Evolutionary conservation across 1,140 invertebrate species (phyloP).

Genomic region (Pseudomyrmex gracilis): DNA sequence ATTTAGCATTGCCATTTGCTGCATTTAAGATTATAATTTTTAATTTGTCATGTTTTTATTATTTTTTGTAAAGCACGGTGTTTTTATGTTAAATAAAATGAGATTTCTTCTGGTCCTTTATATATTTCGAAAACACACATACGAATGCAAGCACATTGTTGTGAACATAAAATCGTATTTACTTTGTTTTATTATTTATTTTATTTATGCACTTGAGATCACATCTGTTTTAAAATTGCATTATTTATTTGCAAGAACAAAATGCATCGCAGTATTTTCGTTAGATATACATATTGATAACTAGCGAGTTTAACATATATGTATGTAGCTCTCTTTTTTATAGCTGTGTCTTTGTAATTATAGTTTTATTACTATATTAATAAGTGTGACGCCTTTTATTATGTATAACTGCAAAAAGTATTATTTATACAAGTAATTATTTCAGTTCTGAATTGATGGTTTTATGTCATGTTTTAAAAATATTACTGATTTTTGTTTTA

Average conservation of each 20-base stretch:
- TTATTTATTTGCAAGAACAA: conserved; percentile 16
- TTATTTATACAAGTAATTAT: neutral
- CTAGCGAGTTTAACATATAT: neutral
- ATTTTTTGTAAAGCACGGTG: neutral
- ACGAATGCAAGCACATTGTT: neutral
- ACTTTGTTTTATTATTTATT: conserved; percentile 8
- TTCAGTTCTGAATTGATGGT: neutral
- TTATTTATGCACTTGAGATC: neutral
- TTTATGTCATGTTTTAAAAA: neutral
- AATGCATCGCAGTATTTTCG: neutral
- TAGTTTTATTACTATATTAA: neutral
- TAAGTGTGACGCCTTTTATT: neutral
- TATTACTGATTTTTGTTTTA: neutral
- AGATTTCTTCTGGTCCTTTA: too few species aligned
- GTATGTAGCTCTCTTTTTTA: too few species aligned
- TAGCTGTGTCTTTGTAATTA: conserved; percentile 2
- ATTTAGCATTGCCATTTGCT: neutral
- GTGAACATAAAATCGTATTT: neutral
- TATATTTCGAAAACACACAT: too few species aligned
- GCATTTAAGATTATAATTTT: neutral
- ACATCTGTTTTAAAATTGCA: conserved; percentile 1
- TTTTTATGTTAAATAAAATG: neutral
- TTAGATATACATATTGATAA: neutral
- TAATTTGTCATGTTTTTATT: neutral
- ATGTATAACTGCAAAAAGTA: neutral